Percentiles rank a stretch among this genome's conserved stretches.
These are phyloP conservation scores for Porites divaricata DNA, from an alignment of 92 coral and sea anemone species.

Conservation along the genomic window DNA sequence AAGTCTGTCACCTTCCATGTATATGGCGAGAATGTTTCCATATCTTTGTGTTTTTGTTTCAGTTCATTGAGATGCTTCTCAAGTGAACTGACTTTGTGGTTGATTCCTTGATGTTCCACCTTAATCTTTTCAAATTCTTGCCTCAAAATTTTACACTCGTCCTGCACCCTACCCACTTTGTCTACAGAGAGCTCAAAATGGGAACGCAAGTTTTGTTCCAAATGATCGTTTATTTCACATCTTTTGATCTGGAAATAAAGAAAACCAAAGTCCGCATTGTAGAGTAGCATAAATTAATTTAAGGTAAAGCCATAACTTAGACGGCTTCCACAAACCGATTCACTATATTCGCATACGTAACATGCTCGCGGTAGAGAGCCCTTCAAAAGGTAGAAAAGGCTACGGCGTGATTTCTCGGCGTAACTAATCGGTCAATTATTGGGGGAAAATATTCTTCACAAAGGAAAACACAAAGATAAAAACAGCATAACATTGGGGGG, in stretches of 20 bases:
- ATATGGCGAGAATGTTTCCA: slow-evolving; percentile 26
- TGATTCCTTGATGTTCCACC: slow-evolving; percentile 7
- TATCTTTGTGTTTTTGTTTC: slow-evolving; percentile 27
- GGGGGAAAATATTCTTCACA: too few relatives aligned
- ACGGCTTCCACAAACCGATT: neutral
- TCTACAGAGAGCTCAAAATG: slow-evolving; percentile 60
- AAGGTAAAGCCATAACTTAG: neutral
- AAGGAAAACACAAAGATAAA: too few relatives aligned
- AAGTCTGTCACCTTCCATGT: slow-evolving; percentile 45
- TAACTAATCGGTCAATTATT: too few relatives aligned
- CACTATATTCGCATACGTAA: neutral
- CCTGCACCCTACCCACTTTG: slow-evolving; percentile 23
- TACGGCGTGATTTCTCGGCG: too few relatives aligned
- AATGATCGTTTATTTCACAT: slow-evolving; percentile 44
- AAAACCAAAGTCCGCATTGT: too few relatives aligned
- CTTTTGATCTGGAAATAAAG: slow-evolving; percentile 51
- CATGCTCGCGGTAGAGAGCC: too few relatives aligned
- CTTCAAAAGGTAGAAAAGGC: too few relatives aligned
- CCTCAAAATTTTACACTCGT: slow-evolving; percentile 30
- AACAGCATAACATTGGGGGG: too few relatives aligned
- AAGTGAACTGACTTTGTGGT: slow-evolving; percentile 16
- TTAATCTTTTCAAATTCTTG: slow-evolving; percentile 35
- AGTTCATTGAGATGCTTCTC: slow-evolving; percentile 16
- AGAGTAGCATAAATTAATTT: neutral
- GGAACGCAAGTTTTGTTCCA: slow-evolving; percentile 35